Base-by-base conservation (phyloP, 2,113 vertebrate genomes). In the Mormyrus lacerda region DNA sequence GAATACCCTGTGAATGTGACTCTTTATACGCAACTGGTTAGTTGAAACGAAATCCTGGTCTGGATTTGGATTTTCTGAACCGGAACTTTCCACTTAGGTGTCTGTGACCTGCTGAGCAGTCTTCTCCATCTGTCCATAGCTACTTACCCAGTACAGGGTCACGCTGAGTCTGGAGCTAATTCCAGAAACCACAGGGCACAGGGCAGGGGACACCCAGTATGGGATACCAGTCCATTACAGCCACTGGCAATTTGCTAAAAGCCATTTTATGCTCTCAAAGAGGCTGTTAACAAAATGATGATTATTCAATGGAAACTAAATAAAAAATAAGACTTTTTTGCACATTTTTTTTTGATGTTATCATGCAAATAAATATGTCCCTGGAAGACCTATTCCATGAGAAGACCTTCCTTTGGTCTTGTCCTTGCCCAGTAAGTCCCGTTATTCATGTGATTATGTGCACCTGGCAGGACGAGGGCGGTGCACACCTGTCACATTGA, bases 401-500 rank as follows among this genome's bases (percentile, higher is more conserved):
- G 24, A n/a, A 50, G 24, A 35, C n/a, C n/a, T 35, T 24, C 82
- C 61, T 69, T 69, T 31, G 61, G 42, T n/a, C 7, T 24, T 15
- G 5, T 48, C 24, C 45, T 39, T 48, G 44, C n/a, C 82, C 35
- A 42, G 35, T 17, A 17, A 85, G 45, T 8, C 7, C 24, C 9
- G 4, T 24, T 24, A 17, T 13, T 11, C 11, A 2, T 53, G 50
- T 79, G 4, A 27, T 35, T 13, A 10, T 53, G 31, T 44, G 6
- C 10, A 19, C 13, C 24, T 44, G 42, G n/a, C n/a, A 79, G 35
- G 35, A 79, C 6, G 21, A n/a, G 9, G 44, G 31, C 8, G 21
- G 9, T 4, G 13, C 84, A 90, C 95, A 99, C 98, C 98, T 96
- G 98, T 99, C 92, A 99, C 98, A 27, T 99, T 98, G 90, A 98